Percentiles rank a stretch among this genome's conserved stretches.
These are phyloP conservation scores for Cyprinella venusta DNA, from an alignment of 2,797 vertebrate genomes.

Conservation along the genomic window DNA sequence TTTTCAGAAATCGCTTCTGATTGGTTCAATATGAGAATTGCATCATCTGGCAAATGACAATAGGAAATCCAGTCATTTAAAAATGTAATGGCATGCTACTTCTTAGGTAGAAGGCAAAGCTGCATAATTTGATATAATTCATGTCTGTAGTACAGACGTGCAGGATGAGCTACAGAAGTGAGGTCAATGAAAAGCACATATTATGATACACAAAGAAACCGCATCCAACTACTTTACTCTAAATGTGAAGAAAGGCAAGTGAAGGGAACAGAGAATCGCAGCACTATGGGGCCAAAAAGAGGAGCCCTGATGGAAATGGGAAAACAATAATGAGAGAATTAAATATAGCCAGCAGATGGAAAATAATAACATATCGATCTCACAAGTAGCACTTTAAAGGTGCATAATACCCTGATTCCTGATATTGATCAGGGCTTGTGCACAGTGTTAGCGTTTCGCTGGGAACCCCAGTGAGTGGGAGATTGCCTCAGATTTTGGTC, in stretches of 20 bases:
- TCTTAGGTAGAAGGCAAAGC: too few species aligned
- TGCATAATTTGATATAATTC: not conserved
- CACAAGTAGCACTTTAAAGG: slow-evolving; percentile 76
- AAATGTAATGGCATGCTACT: not conserved
- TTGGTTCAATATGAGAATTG: not conserved
- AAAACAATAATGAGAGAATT: slow-evolving; percentile 84
- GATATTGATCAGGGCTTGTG: slow-evolving; percentile 75
- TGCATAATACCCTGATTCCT: slow-evolving; percentile 81
- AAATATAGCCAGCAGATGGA: slow-evolving; percentile 84
- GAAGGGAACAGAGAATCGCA: slow-evolving; percentile 26
- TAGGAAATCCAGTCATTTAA: not conserved
- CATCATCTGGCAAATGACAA: not conserved
- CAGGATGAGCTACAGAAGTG: too few species aligned
- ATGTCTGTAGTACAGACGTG: not conserved
- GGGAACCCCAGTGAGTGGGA: slow-evolving; percentile 77
- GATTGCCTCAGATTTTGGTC: slow-evolving; percentile 73
- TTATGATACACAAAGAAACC: not conserved
- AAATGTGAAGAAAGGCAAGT: slow-evolving; percentile 47
- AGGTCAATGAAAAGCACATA: not conserved
- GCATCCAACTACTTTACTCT: not conserved
- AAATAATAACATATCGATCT: slow-evolving; percentile 87
- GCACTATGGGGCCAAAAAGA: slow-evolving; percentile 62
- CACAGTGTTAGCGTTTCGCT: slow-evolving; percentile 67
- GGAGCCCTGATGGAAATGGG: slow-evolving; percentile 72
- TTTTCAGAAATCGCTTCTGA: not conserved